Evolutionary conservation across 2,797 vertebrate species (phyloP), one percentile per base, ranked within the genome.

Genomic region (Threskiornis aethiopicus): DNA sequence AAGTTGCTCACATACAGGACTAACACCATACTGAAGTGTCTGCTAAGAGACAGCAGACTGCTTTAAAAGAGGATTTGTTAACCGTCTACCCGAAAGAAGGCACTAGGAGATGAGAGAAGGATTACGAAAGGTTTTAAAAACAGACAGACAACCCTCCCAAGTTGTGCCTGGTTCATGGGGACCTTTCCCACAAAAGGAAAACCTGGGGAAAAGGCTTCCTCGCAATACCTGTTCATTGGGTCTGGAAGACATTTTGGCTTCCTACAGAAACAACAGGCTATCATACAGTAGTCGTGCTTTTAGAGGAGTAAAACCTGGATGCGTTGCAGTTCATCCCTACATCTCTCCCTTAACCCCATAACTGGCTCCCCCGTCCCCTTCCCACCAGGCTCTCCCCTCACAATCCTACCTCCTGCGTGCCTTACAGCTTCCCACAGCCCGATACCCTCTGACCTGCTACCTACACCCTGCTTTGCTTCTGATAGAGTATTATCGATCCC

Each of bases 11-110:
- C 39, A 28, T 7, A 58, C 35, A 58, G 73, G 62, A 65, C 70
- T 81, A 83, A 84, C 42, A 81, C 31, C 28, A 8, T 1, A 8
- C 39, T 59, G 42, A 95, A 67, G 44, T 2, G 35, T 64, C 67
- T 82, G 67, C 86, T 49, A 83, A 71, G 71, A 84, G 78, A 93
- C 47, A 89, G 26, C 19, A 0, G 0, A 62, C 31, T 44, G 51
- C 73, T 91, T 89, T 42, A 26, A 37, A 75, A 66, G 51, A 79
- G 47, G 49, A 49, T 95, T 91, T 89, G 64, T 88, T 83, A 95
- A 76, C 70, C 3, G 1, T 41, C 44, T 81, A 59, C 44, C 47
- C 55, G 41, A 78, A 59, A 39, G n/a, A 47, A 17, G 28, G n/a
- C 44, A 61, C 41, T 44, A 66, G 41, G 14, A 73, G 13, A 67